Base-by-base conservation (phyloP, 2,888 invertebrate species). In the Emmelina monodactyla region DNA sequence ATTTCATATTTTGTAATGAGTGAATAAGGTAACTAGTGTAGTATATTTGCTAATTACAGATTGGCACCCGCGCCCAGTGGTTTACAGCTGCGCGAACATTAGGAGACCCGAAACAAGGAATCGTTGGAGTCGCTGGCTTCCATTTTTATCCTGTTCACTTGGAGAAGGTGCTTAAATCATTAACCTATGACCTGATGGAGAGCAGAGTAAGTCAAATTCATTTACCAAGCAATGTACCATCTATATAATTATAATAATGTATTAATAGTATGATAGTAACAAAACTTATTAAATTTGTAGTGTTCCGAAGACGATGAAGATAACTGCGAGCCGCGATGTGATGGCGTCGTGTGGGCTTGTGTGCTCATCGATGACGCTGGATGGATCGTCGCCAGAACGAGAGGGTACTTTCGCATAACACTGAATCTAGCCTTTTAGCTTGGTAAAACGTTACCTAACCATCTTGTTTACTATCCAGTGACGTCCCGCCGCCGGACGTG, bases 311-410 rank as follows among this genome's bases (percentile, higher is more conserved):
- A 63, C 34, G 63, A 69, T 11, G 55, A 60, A 15, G 55, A 56
- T 0, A 41, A 49, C 1, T 71, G 69, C 37, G 50, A 55, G 22
- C 58, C 64, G 0, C 58, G 50, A 0, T 79, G 78, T 39, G 69
- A 75, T 43, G 68, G 65, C 10, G 45, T 43, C 7, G 44, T 49
- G n/a, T 79, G 78, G 78, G 49, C 59, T 0, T 79, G 78, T 43
- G 51, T 76, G 28, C 37, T 79, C n/a, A 50, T 78, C 2, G 78
- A 79, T 49, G 78, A 79, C 31, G 62, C 58, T 1, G 78, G 72
- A 1, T 79, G 78, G 78, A 54, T 79, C 6, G 58, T 78, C 3
- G 55, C 68, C 1, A 51, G 58, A n/a, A 62, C 62, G n/a, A n/a
- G n/a, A n/a, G n/a, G n/a, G n/a, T n/a, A n/a, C n/a, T n/a, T n/a